Evolutionary conservation across 1,140 invertebrate species (phyloP), one percentile per base, ranked within the genome.

Genomic region (Carposina sasakii): DNA sequence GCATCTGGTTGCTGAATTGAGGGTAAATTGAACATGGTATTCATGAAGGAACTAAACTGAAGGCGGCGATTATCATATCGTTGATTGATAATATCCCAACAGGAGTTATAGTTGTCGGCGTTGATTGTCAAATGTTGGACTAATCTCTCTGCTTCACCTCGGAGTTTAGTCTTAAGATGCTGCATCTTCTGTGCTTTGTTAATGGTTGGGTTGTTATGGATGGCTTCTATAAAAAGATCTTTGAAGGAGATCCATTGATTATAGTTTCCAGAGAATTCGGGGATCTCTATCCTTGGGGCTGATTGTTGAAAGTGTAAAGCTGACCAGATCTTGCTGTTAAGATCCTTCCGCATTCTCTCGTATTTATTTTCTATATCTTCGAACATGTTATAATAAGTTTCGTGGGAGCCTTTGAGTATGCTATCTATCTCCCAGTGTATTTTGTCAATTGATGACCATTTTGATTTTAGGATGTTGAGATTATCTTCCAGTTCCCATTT

Each of bases 241-340:
- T 57, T 50, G 37, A 76, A 74, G 3, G 58, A 46, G 13, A 64
- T 47, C 69, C 71, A 77, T 24, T 65, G 48, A 17, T 43, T 54
- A 41, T 64, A 69, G 22, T 50, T 47, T 6, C 66, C 70, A 1
- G 48, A 52, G 48, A 74, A 74, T 33, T 64, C 62, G 2, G 64
- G 63, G 1, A 72, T 42, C 2, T 64, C 42, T 6, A 58, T 48
- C 23, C 39, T 58, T 13, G 48, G 50, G 19, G 56, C 16, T 9
- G 48, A 37, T 26, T 40, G 39, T 28, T 58, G 22, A 45, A 51
- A 51, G 26, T 58, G 48, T 20, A 34, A 16, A 15, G 39, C 44
- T 0, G 51, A 51, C 46, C 46, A 52, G 12, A 46, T 52, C 19
- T 53, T 40, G 28, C 10, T 21, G 17, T 34, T 46, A 1, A 46